Evolutionary conservation across 2,113 vertebrate genomes (phyloP).

Genomic region (Tragelaphus scriptus): DNA sequence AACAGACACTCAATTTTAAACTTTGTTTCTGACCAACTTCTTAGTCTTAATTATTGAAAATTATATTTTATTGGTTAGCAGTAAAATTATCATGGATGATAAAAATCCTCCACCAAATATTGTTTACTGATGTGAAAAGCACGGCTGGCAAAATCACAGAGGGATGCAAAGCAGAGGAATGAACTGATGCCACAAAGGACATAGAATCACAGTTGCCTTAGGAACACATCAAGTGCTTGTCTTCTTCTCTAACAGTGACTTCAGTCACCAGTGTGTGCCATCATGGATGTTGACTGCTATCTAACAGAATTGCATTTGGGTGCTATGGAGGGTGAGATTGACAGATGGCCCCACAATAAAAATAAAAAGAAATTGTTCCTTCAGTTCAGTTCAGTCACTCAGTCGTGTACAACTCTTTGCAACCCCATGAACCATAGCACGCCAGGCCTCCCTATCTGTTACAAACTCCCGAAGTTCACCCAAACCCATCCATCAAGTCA

Average conservation of each 20-base stretch:
- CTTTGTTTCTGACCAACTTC: neutral
- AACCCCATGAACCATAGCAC: fast-evolving
- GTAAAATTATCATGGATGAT: neutral
- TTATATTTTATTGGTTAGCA: neutral
- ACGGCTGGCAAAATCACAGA: fast-evolving
- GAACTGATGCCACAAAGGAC: fast-evolving
- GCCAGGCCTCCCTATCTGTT: fast-evolving
- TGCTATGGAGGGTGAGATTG: fast-evolving
- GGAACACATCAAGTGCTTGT: fast-evolving
- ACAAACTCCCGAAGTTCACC: too few species aligned
- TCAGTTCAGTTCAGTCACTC: too few species aligned
- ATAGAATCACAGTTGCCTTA: fast-evolving
- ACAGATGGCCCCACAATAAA: too few species aligned
- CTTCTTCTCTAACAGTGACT: neutral
- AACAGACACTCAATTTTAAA: neutral
- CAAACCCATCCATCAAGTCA: fast-evolving
- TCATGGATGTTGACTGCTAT: neutral
- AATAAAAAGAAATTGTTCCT: neutral
- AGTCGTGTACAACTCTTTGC: fast-evolving
- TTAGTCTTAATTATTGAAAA: neutral
- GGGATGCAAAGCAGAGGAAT: neutral
- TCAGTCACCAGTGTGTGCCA: fast-evolving
- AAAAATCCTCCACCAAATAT: neutral
- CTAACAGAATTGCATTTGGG: neutral
- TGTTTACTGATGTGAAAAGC: neutral